Conservation (phyloP, 2,888 invertebrate genomes). For the Saturnia pavonia region DNA sequence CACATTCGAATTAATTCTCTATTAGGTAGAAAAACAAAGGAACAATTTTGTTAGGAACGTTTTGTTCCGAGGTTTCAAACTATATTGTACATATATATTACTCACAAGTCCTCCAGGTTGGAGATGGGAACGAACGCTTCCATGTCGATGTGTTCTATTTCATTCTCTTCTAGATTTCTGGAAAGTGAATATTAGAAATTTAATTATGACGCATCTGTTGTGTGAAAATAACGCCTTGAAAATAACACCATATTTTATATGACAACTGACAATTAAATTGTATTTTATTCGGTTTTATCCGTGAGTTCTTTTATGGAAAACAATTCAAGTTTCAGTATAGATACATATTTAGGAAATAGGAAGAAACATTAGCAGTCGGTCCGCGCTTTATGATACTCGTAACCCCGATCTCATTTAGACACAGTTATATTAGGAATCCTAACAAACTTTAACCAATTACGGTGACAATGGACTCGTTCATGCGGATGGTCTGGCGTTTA, state of each 20-base stretch:
- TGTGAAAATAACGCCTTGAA: too few relatives aligned
- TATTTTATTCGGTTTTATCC: neutral
- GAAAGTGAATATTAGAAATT: conserved; percentile 38
- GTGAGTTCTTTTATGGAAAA: neutral
- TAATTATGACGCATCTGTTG: too few relatives aligned
- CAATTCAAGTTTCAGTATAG: neutral
- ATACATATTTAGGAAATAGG: neutral
- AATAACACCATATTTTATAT: too few relatives aligned
- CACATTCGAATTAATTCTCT: neutral
- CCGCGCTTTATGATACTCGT: neutral
- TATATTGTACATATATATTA: conserved; percentile 38
- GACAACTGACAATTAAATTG: too few relatives aligned
- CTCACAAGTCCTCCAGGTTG: conserved; percentile 94
- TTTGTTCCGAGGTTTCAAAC: neutral
- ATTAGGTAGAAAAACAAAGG: neutral
- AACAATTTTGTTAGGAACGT: neutral
- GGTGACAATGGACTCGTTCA: neutral
- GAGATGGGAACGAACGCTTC: conserved; percentile 91
- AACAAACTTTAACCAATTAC: neutral
- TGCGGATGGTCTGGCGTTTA: neutral
- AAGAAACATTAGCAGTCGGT: neutral
- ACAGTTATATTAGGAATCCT: neutral
- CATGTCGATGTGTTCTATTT: conserved; percentile 91
- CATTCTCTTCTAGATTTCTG: conserved; percentile 94
- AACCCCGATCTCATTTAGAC: neutral